Base-by-base conservation (phyloP, 2,113 vertebrate species). In the Stegastes partitus region DNA sequence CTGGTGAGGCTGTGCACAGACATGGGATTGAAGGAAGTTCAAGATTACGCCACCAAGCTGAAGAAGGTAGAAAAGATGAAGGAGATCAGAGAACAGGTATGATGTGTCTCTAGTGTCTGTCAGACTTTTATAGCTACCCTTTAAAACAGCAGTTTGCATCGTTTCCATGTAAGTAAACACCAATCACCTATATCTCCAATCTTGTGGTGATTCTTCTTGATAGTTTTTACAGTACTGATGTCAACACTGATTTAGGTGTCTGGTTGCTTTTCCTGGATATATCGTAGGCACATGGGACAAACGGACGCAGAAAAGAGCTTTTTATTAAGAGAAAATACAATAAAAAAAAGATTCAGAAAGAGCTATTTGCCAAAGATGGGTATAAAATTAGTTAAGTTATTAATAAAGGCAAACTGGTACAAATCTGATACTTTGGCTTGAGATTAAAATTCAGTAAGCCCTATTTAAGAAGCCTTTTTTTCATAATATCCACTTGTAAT, bases 31-130 rank as follows among this genome's bases (percentile, higher is more conserved):
- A 97, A 97, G 69, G 97, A 99, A 90, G 96, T 96, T 57, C 97
- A 99, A 84, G 97, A 99, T 44, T 99, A 98, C 71, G 88, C 93
- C 79, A 96, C 94, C 81, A 98, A 96, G 87, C 95, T 99, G 70
- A 98, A 99, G 94, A 98, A 97, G 90, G 89, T 95, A 66, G 97
- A 99, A 94, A 99, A 98, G 94, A 94, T 97, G 90, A 97, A 97
- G 92, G 98, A 99, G 92, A 93, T 97, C 67, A 95, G 91, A 88
- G 98, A 99, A 56, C 98, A 99, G 96, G 98, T 99, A 87, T 1
- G 96, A 97, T 98, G 85, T 1, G 0, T 39, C 19, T 53, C 11
- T 16, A 0, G 10, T 7, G 19, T 18, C 19, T 50, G 5, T 5
- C 28, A 50, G 19, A 49, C 15, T 0, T 59, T 28, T 3, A 3